These are phyloP conservation scores for Lophius americanus DNA, from an alignment of 2,797 vertebrate genomes.

Conservation along the genomic window DNA sequence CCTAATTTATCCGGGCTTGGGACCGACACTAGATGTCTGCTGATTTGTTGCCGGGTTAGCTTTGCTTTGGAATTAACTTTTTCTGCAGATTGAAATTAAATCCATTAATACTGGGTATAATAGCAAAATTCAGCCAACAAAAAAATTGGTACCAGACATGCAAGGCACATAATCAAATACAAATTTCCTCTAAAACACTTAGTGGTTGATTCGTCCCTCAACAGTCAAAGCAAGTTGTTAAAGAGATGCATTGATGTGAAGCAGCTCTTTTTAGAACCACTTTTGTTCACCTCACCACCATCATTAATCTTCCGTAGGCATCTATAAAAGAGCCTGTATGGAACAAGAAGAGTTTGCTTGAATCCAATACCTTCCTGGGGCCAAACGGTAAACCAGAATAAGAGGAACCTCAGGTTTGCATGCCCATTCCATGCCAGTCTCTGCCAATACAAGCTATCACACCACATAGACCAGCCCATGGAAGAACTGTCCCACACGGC, in stretches of 20 bases:
- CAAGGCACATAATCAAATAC: not conserved
- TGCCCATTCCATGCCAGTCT: slow-evolving; percentile 44
- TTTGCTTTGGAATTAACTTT: no score
- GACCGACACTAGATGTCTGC: no score
- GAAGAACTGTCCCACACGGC: slow-evolving; percentile 50
- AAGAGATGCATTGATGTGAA: slow-evolving; percentile 42
- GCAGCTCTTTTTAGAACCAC: slow-evolving; percentile 55
- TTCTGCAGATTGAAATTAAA: slow-evolving; percentile 9
- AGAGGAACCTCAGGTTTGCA: slow-evolving; percentile 66
- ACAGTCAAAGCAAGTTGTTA: slow-evolving; percentile 31
- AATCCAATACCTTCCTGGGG: slow-evolving; percentile 44
- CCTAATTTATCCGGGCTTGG: no score
- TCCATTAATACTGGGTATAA: not conserved
- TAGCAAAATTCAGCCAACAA: not conserved
- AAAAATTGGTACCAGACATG: slow-evolving; percentile 3
- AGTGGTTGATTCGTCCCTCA: slow-evolving; percentile 35
- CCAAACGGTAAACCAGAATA: slow-evolving; percentile 66
- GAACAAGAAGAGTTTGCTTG: slow-evolving; percentile 54
- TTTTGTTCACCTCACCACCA: slow-evolving; percentile 62
- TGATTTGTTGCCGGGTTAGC: no score
- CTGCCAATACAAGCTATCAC: slow-evolving; percentile 75
- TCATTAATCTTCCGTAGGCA: slow-evolving; percentile 68
- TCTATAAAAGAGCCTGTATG: slow-evolving; percentile 65
- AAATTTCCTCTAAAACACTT: slow-evolving; percentile 25
- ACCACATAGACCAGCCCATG: slow-evolving; percentile 47